Evolutionary conservation across 2,888 invertebrate species (phyloP), one percentile per base, ranked within the genome.

Genomic region (Yponomeuta plumbellus): DNA sequence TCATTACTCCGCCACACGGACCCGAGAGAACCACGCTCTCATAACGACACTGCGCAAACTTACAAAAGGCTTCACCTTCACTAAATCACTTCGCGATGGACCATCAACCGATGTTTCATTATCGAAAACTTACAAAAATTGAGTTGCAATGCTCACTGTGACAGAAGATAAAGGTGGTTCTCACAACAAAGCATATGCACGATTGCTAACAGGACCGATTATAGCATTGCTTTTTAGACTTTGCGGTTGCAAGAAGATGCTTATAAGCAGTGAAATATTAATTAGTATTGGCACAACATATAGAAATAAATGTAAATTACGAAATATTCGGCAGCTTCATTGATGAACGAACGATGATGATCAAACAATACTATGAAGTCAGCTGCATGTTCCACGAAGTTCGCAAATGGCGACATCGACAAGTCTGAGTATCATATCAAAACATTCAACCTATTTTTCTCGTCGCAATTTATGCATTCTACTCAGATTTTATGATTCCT

Each of bases 121-220:
- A 84, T 88, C 80, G 80, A 85, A 85, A 68, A 67, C 66, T 67
- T 67, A 68, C 67, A 68, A 70, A 88, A 87, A 83, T 82, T 83
- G 78, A 81, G 83, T 85, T 80, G 81, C 80, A 80, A 80, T 83
- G 76, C 81, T 84, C 82, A 85, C 79, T 84, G 84, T 91, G 91
- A 90, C 90, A 91, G 89, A 78, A 90, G 89, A 86, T 91, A 89
- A 86, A 90, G 89, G 89, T 88, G 89, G 88, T 88, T 85, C 90
- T 89, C 88, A 91, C 88, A 90, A 90, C 91, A 91, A 91, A 91
- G 90, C 91, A 87, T 88, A 89, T 84, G 88, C 86, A 88, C 86
- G 81, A 85, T 88, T 83, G 80, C 84, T 83, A 84, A 83, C 85
- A 81, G 80, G 80, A 80, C 78, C 74, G 74, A 74, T 72, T 72